Conservation (phyloP, 2,888 invertebrate genomes). For the Ceramica pisi region DNA sequence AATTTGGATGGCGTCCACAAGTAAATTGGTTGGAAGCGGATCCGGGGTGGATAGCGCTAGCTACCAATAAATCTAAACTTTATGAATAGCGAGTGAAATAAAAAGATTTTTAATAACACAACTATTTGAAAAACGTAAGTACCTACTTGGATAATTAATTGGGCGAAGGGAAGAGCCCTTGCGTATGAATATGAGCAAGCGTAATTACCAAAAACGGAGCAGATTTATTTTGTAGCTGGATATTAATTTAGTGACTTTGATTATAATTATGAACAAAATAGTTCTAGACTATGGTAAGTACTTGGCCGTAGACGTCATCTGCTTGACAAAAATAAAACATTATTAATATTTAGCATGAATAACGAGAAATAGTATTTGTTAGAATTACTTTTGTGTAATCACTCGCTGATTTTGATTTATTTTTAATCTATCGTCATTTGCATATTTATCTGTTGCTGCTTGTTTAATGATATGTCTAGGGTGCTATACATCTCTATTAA, state of each 20-base stretch:
- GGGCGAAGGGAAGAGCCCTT: conserved; percentile 13
- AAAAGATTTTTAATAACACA: conserved; percentile 59
- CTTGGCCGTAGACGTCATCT: too few species aligned
- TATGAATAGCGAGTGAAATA: conserved; percentile 46
- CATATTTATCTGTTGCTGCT: too few species aligned
- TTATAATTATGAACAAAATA: background rate
- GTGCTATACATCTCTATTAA: conserved; percentile 19
- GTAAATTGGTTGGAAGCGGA: conserved; percentile 43
- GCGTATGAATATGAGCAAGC: conserved; percentile 10
- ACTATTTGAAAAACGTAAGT: conserved; percentile 51
- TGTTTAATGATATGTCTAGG: background rate
- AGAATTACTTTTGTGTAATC: too few species aligned
- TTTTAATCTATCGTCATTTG: too few species aligned
- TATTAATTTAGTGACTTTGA: background rate
- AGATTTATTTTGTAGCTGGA: too few species aligned
- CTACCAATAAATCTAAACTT: conserved; percentile 57
- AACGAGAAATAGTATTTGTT: too few species aligned
- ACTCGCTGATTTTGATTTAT: too few species aligned
- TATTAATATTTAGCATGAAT: too few species aligned
- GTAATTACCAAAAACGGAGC: background rate
- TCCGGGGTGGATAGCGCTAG: conserved; percentile 29
- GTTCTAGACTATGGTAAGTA: too few species aligned
- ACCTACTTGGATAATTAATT: conserved; percentile 58
- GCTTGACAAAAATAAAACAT: too few species aligned
- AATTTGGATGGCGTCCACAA: conserved; percentile 44